phyloP scores from a whole-genome alignment of 2,113 vertebrate genomes.

The Oreamnos americanus region DNA sequence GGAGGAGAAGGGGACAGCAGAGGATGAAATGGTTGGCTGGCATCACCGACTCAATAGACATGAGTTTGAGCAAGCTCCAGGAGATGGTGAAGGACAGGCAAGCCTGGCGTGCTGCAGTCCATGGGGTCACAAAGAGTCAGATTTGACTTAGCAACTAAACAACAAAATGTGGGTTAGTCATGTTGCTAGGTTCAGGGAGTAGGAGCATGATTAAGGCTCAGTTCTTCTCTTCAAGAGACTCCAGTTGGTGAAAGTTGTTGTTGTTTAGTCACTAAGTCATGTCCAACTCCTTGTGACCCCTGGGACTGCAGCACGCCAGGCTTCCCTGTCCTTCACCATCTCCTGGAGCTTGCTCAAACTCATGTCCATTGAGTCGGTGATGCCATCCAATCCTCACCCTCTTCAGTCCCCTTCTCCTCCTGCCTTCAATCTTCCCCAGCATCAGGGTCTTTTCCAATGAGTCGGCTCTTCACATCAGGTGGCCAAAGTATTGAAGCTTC shows the following conservation, averaged over 20 bases:
- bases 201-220: neutral
- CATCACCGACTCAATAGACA: neutral
- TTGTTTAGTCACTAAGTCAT: neutral
- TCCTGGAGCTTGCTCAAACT: neutral
- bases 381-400: neutral
- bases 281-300: neutral
- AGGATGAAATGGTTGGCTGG: neutral
- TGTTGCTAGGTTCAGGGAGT: neutral
- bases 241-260: neutral
- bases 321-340: neutral
- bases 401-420: neutral
- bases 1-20: rapidly evolving
- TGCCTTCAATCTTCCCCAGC: neutral
- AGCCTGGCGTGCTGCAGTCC: neutral
- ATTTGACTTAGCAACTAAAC: neutral
- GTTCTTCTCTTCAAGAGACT: neutral
- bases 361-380: neutral
- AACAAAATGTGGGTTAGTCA: neutral
- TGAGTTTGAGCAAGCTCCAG: neutral
- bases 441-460: neutral
- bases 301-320: neutral
- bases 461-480: neutral
- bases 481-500: neutral
- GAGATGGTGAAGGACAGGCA: neutral
- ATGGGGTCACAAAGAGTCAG: neutral